Percentiles rank a stretch among this genome's conserved stretches.
These are phyloP conservation scores for Holothuria scabra DNA, from an alignment of 53 echinoderm and acorn worm species.

Conservation along the genomic window DNA sequence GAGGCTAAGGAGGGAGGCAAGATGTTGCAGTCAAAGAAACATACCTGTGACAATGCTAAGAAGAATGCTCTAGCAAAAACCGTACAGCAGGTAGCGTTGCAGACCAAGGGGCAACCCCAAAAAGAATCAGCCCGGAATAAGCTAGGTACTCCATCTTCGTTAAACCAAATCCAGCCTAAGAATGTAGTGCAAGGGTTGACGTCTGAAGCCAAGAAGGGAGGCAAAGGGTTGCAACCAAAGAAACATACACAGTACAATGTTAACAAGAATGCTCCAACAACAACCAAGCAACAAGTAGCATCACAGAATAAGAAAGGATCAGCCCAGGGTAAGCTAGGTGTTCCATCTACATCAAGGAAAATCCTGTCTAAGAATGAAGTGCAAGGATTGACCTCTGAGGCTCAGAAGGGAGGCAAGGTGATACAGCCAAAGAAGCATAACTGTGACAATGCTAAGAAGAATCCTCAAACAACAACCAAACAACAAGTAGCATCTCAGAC, in stretches of 20 bases:
- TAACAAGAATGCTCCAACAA: no score
- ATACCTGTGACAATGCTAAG: background rate
- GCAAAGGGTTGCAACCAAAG: background rate
- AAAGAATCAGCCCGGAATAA: background rate
- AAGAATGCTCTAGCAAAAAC: no score
- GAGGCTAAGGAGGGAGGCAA: background rate
- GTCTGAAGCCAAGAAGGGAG: no score
- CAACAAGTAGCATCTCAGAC: no score
- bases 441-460: slow-evolving; percentile 1
- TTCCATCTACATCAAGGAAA: slow-evolving; percentile 1
- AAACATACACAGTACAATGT: no score
- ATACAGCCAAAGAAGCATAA: no score
- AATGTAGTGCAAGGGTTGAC: no score
- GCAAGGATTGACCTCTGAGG: background rate
- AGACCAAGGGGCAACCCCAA: background rate
- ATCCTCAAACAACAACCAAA: background rate
- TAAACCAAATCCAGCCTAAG: background rate
- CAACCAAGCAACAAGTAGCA: background rate
- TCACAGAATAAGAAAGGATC: background rate
- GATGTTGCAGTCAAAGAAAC: no score
- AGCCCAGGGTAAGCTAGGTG: background rate
- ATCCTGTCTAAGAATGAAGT: background rate
- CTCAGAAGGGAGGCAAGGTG: background rate
- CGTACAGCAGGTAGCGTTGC: background rate
- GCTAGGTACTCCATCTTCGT: no score